A percentile compares a stretch with the other conserved stretches of the same genome.
Evolutionary conservation across 2,113 vertebrate genomes (phyloP).

Genomic region (Larimichthys crocea): DNA sequence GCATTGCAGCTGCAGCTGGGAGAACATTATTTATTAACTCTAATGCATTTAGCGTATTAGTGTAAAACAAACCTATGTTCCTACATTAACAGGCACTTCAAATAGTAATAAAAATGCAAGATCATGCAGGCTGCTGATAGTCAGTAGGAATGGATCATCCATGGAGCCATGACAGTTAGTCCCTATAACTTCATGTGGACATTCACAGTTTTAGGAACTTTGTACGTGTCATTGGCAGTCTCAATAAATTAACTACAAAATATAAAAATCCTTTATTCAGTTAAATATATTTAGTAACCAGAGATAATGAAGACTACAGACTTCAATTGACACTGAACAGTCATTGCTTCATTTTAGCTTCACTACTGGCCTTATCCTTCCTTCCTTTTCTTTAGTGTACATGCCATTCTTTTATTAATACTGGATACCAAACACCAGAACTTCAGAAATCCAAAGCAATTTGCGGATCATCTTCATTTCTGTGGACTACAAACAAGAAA

Average conservation of each 20-base stretch:
- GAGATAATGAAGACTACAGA: no score
- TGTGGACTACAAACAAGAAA: background rate
- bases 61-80: background rate
- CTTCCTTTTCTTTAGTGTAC: no score
- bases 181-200: background rate
- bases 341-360: no score
- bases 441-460: background rate
- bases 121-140: background rate
- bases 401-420: no score
- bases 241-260: no score
- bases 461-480: background rate
- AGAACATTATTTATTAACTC: constrained; percentile 29
- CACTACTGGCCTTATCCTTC: no score
- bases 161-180: background rate
- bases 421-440: background rate
- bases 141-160: background rate
- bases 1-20: constrained; percentile 37
- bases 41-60: background rate
- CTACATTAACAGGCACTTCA: constrained; percentile 1
- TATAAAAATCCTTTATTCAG: no score
- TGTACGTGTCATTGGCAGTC: no score
- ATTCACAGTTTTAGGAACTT: background rate
- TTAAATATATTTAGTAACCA: no score
- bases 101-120: background rate
- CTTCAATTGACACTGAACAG: no score